Evolutionary conservation across 2,797 vertebrate genomes (phyloP).

Genomic region (Esox masquinongy): DNA sequence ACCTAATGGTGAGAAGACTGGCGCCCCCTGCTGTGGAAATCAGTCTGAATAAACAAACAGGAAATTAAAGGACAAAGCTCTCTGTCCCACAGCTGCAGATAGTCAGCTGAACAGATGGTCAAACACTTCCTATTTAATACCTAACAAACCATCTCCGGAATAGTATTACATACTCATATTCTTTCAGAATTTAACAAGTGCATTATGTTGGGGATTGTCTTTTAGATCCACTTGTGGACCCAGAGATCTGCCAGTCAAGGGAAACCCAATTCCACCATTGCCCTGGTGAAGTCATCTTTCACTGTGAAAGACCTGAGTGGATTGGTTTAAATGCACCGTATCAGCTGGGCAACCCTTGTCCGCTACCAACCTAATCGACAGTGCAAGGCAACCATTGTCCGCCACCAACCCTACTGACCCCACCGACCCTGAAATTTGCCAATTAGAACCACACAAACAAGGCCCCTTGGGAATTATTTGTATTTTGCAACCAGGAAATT

Average conservation of each 20-base stretch:
- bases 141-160: no score
- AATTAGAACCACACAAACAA: no score
- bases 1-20: neutral
- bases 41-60: neutral
- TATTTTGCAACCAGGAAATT: no score
- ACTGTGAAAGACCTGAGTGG: neutral
- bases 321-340: neutral
- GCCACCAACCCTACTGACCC: no score
- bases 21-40: conserved; percentile 5
- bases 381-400: no score
- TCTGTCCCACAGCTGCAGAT: neutral
- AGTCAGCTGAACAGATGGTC: neutral
- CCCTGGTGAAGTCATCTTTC: conserved; percentile 4
- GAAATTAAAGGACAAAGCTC: neutral
- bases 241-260: neutral
- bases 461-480: no score
- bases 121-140: neutral
- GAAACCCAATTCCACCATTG: conserved; percentile 13
- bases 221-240: neutral
- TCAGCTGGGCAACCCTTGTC: neutral
- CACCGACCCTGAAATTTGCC: no score
- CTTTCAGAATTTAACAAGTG: neutral
- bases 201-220: neutral
- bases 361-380: neutral
- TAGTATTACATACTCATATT: neutral